Evolutionary conservation across 2,113 vertebrate species (phyloP).

Genomic region (Tinamus guttatus): DNA sequence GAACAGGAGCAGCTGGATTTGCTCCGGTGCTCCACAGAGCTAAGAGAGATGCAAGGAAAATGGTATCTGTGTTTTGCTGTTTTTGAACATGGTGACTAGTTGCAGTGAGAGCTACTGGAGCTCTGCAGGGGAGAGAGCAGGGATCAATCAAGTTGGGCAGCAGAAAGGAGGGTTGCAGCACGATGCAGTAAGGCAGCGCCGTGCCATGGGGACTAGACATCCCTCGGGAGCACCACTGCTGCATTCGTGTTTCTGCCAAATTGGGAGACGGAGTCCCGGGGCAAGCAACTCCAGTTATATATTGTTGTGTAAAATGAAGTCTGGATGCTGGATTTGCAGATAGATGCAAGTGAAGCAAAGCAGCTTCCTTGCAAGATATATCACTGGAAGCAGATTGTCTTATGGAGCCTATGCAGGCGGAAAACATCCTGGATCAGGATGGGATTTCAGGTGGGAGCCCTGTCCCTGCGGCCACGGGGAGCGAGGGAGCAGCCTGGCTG

Average conservation of each 20-base stretch:
- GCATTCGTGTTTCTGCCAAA: background rate
- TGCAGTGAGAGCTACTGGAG: conserved; percentile 4
- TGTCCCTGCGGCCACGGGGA: too few relatives aligned
- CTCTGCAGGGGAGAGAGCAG: background rate
- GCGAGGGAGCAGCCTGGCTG: too few relatives aligned
- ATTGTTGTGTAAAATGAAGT: background rate
- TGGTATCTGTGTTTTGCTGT: background rate
- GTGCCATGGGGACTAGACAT: background rate
- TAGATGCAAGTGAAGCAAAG: background rate
- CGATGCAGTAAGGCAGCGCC: background rate
- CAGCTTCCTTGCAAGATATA: background rate
- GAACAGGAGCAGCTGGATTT: background rate
- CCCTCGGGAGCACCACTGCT: background rate
- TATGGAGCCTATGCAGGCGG: accelerated
- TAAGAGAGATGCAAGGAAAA: background rate
- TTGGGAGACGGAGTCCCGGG: accelerated
- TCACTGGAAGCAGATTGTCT: background rate
- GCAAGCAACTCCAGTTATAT: background rate
- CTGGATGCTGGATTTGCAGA: background rate
- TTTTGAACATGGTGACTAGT: background rate
- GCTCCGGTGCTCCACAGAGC: background rate
- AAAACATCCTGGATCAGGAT: background rate
- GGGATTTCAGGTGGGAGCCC: background rate
- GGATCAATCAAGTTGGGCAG: background rate
- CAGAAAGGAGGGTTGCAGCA: background rate